Evolutionary conservation across 1,140 invertebrate species (phyloP), one percentile per base, ranked within the genome.

Genomic region (Megathymus violae): DNA sequence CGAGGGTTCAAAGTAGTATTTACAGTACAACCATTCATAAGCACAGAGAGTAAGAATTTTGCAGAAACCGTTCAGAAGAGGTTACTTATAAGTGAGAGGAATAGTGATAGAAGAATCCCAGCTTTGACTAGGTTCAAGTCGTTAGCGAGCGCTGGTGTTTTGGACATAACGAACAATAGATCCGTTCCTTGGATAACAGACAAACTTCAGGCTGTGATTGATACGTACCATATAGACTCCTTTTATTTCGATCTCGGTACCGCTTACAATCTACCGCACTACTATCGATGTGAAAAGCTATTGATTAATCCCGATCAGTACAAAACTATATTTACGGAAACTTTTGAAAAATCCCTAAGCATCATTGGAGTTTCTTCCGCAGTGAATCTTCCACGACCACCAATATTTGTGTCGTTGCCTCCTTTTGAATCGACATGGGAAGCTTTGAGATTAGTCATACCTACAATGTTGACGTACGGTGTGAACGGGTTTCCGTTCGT

Each of bases 171-270:
- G 0, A 97, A 97, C 58, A 95, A 96, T 66, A 92, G 93, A 25
- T 95, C 96, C 0, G 84, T 96, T 0, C 93, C 95, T 0, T 99
- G 98, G 97, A 92, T 98, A 13, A 81, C 95, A 2, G 91, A 93
- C 16, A 96, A 97, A 79, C 85, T 99, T 0, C 93, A 95, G 65
- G 85, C 91, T 0, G 87, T 98, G 0, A 93, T 94, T 16, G 92
- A 93, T 1, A 93, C 94, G 25, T 97, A 96, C 64, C 93, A 96
- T 19, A 95, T 99, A 4, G 95, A 97, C 76, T 95, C 97, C 0
- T 98, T 98, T 80, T 98, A 96, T 71, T 93, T 99, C 41, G 97
- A 99, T 77, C 92, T 98, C 16, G 98, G 98, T 0, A 97, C 96
- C 2, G 95, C 96, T 0, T 95, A 96, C 43, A 96, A 97, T 72